Conservation (phyloP, 2,888 invertebrate genomes). For the Drosophila mimica region DNA sequence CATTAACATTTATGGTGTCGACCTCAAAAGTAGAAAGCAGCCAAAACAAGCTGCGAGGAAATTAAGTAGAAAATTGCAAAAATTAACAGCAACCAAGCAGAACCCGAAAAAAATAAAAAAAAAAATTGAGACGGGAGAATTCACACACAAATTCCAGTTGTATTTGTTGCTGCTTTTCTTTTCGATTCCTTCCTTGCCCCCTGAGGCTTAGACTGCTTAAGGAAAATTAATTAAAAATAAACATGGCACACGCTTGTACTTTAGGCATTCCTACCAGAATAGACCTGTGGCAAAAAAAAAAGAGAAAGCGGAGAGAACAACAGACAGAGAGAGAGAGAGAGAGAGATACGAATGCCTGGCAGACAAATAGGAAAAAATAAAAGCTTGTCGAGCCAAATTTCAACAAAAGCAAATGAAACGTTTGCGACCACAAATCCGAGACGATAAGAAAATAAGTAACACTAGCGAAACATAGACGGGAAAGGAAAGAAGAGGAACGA, state of each 20-base stretch:
- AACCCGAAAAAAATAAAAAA: conserved; percentile 1
- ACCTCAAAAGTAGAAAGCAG: conserved; percentile 48
- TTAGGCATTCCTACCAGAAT: conserved; percentile 74
- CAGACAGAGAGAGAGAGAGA: neutral
- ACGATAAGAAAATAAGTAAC: conserved; percentile 79
- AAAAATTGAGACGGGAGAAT: conserved; percentile 28
- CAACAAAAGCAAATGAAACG: conserved; percentile 73
- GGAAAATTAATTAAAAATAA: conserved; percentile 80
- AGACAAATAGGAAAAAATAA: conserved; percentile 68
- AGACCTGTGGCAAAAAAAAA: conserved; percentile 62
- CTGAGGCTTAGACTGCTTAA: conserved; percentile 77
- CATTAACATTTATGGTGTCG: conserved; percentile 71
- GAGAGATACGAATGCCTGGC: conserved; percentile 45
- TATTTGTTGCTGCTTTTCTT: conserved; percentile 20
- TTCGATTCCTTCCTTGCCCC: conserved; percentile 30
- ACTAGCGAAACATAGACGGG: conserved; percentile 21
- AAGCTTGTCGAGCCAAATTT: conserved; percentile 71
- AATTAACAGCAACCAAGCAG: conserved; percentile 65
- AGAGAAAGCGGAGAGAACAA: conserved; percentile 5
- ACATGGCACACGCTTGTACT: conserved; percentile 79
- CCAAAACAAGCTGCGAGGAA: conserved; percentile 59
- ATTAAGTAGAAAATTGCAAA: conserved; percentile 79
- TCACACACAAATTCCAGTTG: conserved; percentile 31
- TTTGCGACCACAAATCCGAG: conserved; percentile 79
- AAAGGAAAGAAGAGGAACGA: neutral